Conservation (phyloP, 2,797 vertebrate species). For the Micrastur ruficollis region DNA sequence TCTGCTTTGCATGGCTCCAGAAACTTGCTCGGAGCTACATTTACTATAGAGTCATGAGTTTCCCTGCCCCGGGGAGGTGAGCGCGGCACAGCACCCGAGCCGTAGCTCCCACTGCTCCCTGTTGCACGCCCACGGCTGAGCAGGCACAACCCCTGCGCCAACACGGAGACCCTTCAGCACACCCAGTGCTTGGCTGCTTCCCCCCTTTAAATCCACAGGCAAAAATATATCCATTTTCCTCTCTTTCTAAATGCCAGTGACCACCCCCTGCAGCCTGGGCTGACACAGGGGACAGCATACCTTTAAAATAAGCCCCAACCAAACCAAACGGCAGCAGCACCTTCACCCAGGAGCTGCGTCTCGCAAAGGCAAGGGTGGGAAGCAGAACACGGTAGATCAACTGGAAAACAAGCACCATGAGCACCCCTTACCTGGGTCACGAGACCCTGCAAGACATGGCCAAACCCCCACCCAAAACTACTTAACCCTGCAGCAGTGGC, state of each 20-base stretch:
- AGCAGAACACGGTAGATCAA: not conserved
- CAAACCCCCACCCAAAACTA: not conserved
- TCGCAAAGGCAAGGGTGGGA: not conserved
- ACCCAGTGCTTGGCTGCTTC: fast-evolving
- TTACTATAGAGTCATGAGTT: not conserved
- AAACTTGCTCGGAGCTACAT: not conserved
- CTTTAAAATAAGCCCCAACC: not conserved
- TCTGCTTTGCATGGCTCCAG: not conserved
- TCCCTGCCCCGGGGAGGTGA: not conserved
- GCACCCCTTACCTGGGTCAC: constrained; percentile 1
- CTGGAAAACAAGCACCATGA: not conserved
- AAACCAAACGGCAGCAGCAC: not conserved
- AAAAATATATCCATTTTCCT: not conserved
- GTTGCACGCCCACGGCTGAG: not conserved
- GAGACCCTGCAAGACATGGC: not conserved
- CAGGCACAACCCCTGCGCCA: not conserved
- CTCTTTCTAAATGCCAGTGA: not conserved
- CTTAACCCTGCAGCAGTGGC: not conserved
- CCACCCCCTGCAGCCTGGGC: fast-evolving
- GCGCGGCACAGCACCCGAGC: not conserved
- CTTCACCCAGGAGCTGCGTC: not conserved
- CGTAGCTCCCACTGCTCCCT: not conserved
- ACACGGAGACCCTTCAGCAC: not conserved
- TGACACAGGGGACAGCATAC: not conserved
- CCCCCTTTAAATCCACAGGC: not conserved